Evolutionary conservation across 2,888 invertebrate genomes (phyloP).

Genomic region (Lutraria lutraria): DNA sequence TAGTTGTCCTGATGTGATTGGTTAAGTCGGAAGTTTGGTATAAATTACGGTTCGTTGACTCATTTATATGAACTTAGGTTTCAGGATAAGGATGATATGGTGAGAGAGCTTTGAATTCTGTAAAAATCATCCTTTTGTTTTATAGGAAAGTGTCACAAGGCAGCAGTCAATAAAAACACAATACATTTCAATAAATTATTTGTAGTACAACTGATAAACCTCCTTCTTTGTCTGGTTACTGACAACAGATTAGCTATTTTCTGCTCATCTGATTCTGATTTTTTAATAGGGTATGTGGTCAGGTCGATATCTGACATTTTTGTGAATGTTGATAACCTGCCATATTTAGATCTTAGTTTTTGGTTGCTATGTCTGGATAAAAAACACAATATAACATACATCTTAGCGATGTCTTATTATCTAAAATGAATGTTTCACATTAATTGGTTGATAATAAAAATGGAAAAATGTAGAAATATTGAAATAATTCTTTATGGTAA

Average conservation of each 20-base stretch:
- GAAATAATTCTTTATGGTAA: no score
- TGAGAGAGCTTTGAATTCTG: not conserved
- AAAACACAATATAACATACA: no score
- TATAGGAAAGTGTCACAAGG: constrained; percentile 1
- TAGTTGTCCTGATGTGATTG: not conserved
- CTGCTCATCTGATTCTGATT: not conserved
- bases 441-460: no score
- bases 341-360: not conserved
- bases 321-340: not conserved
- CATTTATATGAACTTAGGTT: not conserved
- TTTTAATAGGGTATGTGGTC: not conserved
- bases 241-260: constrained; percentile 23
- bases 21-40: not conserved
- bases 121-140: constrained; percentile 13
- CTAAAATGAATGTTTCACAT: no score
- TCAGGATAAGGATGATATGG: not conserved
- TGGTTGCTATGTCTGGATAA: not conserved
- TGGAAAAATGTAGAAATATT: no score
- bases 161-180: not conserved
- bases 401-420: no score
- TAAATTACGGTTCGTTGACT: not conserved
- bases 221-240: constrained; percentile 9
- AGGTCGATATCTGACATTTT: not conserved
- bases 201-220: not conserved
- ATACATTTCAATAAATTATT: not conserved